These are phyloP conservation scores for Lemur catta DNA, from an alignment of 2,797 vertebrate species.

Conservation along the genomic window DNA sequence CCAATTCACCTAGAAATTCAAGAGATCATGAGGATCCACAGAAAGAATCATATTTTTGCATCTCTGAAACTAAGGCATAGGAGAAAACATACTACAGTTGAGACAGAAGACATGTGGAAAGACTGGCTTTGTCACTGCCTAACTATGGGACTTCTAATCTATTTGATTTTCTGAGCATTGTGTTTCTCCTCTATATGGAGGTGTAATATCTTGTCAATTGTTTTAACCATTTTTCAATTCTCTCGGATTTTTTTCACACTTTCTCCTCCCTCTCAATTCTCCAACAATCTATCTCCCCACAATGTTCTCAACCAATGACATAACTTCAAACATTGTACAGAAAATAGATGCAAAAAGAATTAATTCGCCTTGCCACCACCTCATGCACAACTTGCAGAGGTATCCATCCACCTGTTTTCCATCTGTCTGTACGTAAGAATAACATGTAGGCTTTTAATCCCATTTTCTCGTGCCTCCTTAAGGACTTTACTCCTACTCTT, in stretches of 20 bases:
- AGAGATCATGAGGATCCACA: not conserved
- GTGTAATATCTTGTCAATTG: not conserved
- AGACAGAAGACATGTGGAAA: not conserved
- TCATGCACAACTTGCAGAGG: not conserved
- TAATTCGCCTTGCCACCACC: not conserved
- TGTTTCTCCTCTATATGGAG: not conserved
- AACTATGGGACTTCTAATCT: not conserved
- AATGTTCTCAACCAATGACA: not conserved
- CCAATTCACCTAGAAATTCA: not conserved
- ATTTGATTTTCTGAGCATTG: not conserved
- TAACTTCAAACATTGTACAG: not conserved
- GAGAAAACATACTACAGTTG: not conserved
- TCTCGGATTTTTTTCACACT: not conserved
- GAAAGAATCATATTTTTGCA: not conserved
- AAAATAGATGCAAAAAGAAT: not conserved
- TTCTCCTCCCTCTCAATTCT: not conserved
- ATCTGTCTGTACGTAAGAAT: not conserved
- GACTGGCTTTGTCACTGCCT: not conserved
- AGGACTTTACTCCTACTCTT: not conserved
- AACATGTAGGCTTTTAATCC: not conserved
- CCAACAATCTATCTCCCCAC: not conserved
- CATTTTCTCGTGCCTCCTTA: not conserved
- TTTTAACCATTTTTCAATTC: not conserved
- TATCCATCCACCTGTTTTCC: not conserved
- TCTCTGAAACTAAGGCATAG: not conserved